These are phyloP conservation scores for Sarcoramphus papa DNA, from an alignment of 2,797 vertebrate genomes.

Conservation along the genomic window DNA sequence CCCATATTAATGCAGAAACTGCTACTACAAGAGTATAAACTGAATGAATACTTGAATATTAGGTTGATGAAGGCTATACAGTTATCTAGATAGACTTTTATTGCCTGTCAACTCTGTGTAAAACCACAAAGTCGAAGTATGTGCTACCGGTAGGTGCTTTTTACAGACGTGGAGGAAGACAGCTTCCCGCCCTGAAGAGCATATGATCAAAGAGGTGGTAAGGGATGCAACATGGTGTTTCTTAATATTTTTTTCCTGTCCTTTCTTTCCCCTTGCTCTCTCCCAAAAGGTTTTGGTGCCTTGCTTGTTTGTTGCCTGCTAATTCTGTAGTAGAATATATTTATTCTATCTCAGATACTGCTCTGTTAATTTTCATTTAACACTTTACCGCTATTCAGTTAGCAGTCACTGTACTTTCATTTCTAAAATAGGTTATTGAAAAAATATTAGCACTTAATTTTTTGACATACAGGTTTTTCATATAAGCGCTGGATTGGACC, in stretches of 20 bases:
- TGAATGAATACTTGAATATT: background rate
- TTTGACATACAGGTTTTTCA: background rate
- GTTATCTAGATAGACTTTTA: background rate
- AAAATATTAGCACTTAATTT: background rate
- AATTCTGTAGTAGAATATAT: background rate
- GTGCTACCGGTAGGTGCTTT: constrained; percentile 42
- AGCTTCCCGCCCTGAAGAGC: background rate
- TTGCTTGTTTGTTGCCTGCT: background rate
- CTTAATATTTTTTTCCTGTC: background rate
- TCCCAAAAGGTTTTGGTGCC: constrained; percentile 4
- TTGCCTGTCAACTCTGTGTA: constrained; percentile 1
- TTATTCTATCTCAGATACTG: background rate
- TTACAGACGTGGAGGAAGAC: constrained; percentile 32
- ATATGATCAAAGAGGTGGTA: constrained; percentile 49
- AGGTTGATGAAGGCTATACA: background rate
- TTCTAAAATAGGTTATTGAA: background rate
- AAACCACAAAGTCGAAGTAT: constrained; percentile 25
- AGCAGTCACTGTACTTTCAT: background rate
- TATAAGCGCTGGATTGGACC: background rate
- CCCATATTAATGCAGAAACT: background rate
- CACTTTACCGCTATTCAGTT: background rate
- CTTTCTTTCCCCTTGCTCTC: background rate
- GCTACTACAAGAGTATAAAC: background rate
- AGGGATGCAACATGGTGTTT: constrained; percentile 31
- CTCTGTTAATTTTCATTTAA: background rate